phyloP scores from a whole-genome alignment of 2,113 vertebrate genomes.

The Cyphomyrus discorhynchus region DNA sequence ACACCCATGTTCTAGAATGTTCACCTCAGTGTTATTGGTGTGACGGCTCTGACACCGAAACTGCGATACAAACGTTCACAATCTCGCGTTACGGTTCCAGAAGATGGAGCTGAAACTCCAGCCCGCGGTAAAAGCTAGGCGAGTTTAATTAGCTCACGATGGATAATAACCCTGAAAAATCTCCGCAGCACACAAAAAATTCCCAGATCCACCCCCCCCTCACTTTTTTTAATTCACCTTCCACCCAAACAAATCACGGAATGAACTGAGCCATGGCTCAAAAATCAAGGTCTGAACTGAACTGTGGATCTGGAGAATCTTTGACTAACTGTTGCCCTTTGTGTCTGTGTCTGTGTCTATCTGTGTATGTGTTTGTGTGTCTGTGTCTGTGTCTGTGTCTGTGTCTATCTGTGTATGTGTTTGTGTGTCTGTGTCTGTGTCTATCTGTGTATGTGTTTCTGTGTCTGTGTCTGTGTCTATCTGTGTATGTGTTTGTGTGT shows the following conservation, averaged over 20 bases:
- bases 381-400: background rate
- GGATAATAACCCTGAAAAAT: background rate
- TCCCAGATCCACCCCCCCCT: background rate
- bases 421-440: too few relatives aligned
- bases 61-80: background rate
- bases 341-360: background rate
- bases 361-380: background rate
- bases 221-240: too few relatives aligned
- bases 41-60: background rate
- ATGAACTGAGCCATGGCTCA: background rate
- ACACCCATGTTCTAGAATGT: background rate
- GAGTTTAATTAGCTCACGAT: background rate
- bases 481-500: background rate
- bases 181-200: background rate
- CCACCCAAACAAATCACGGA: background rate
- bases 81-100: background rate
- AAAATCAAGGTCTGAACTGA: background rate
- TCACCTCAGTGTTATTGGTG: background rate
- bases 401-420: background rate
- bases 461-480: background rate
- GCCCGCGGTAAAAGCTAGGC: background rate
- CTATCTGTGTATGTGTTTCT: too few relatives aligned
- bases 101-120: background rate
- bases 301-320: background rate
- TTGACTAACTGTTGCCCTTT: background rate